A percentile compares a stretch with the other conserved stretches of the same genome.
Conservation (phyloP, 1,140 invertebrate species). For the Temnothorax curvispinosus region DNA sequence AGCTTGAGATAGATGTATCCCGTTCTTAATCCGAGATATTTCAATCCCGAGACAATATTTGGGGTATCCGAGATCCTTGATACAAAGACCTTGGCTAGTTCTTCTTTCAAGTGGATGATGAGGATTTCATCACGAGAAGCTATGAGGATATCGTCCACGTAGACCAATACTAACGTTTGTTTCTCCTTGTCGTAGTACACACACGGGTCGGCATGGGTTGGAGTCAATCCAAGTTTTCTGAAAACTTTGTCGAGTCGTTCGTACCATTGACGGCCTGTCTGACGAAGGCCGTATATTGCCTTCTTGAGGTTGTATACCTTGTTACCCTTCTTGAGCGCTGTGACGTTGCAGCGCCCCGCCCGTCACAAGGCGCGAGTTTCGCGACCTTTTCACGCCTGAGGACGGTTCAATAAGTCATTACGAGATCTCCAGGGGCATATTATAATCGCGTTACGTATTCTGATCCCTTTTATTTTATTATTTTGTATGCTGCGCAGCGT, state of each 20-base stretch:
- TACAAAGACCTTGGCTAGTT: neutral
- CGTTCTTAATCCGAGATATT: too few relatives aligned
- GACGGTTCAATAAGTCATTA: too few relatives aligned
- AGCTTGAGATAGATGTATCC: too few relatives aligned
- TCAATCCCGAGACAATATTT: neutral
- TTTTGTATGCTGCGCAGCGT: too few relatives aligned
- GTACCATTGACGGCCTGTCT: slow-evolving; percentile 1
- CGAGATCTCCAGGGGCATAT: too few relatives aligned
- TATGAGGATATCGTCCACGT: neutral
- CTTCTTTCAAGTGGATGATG: neutral
- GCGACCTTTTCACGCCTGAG: too few relatives aligned
- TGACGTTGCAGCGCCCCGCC: too few relatives aligned
- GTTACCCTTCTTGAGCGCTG: neutral
- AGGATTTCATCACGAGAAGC: neutral
- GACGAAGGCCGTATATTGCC: neutral
- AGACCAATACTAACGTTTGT: neutral
- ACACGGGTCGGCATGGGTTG: neutral
- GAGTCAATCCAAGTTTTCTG: neutral
- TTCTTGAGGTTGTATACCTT: neutral
- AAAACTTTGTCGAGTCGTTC: neutral
- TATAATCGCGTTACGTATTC: too few relatives aligned
- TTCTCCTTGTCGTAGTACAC: neutral
- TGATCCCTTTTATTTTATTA: too few relatives aligned
- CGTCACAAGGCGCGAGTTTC: too few relatives aligned
- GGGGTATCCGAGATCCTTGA: neutral